phyloP scores from a whole-genome alignment of 2,113 vertebrate species.

The Lasiurus borealis region DNA sequence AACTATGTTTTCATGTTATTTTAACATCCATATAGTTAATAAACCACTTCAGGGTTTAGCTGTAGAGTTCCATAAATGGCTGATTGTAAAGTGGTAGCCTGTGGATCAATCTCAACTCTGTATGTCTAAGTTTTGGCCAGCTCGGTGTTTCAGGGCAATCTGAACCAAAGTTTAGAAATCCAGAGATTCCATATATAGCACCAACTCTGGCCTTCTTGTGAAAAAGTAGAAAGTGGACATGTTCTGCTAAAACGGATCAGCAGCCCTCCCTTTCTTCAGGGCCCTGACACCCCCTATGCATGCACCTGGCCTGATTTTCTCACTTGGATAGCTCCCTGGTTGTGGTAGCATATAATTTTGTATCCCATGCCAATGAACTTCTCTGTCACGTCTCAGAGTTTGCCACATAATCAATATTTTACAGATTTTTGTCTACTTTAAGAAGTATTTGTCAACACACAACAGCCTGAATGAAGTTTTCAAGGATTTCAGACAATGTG shows the following conservation, averaged over 20 bases:
- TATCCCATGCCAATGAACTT: neutral
- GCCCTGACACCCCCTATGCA: too few species aligned
- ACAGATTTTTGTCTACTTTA: constrained; percentile 63
- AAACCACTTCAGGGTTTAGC: neutral
- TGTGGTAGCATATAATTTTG: neutral
- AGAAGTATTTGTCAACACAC: constrained; percentile 62
- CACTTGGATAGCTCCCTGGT: neutral
- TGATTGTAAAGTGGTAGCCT: neutral
- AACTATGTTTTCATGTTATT: neutral
- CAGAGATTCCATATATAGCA: neutral
- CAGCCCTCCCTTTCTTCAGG: too few species aligned
- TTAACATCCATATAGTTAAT: neutral
- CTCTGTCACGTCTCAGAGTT: constrained; percentile 26
- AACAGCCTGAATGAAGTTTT: constrained; percentile 63
- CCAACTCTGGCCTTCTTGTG: neutral
- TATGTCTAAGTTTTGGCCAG: neutral
- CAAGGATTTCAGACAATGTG: constrained; percentile 65
- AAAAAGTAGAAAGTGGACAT: neutral
- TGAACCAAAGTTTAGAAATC: neutral
- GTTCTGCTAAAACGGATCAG: neutral
- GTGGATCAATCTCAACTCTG: neutral
- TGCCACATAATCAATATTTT: constrained; percentile 61
- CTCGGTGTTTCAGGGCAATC: neutral
- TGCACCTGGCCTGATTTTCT: neutral
- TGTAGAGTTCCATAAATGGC: neutral